Evolutionary conservation across 2,113 vertebrate species (phyloP).

Genomic region (Cyrtonyx montezumae): DNA sequence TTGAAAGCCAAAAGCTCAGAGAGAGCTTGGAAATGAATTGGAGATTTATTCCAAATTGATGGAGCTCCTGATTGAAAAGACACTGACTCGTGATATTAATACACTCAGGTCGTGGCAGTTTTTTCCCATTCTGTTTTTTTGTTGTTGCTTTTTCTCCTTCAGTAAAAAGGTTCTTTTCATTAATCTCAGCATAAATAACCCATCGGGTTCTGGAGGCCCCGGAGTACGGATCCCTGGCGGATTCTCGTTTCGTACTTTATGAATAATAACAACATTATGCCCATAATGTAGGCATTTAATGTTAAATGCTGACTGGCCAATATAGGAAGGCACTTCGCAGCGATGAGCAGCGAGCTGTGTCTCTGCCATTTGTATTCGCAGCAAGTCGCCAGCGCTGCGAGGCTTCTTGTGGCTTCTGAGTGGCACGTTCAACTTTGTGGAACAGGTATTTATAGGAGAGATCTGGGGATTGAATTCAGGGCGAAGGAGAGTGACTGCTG

Average conservation of each 20-base stretch:
- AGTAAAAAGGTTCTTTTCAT: neutral
- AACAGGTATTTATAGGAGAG: neutral
- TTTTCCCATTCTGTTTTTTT: neutral
- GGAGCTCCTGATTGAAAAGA: slow-evolving; percentile 50
- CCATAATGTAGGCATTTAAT: neutral
- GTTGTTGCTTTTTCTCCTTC: neutral
- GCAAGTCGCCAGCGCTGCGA: rapidly evolving
- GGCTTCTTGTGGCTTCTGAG: neutral
- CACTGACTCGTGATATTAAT: slow-evolving; percentile 39
- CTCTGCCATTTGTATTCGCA: neutral
- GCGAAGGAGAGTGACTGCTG: no score
- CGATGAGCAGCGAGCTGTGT: neutral
- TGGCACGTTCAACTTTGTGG: rapidly evolving
- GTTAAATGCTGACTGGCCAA: neutral
- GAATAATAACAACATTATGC: slow-evolving; percentile 28
- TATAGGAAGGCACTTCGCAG: neutral
- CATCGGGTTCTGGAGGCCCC: neutral
- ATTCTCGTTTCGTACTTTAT: neutral
- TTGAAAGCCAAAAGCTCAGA: slow-evolving; percentile 15
- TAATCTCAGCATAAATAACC: slow-evolving; percentile 44
- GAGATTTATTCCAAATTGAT: slow-evolving; percentile 60
- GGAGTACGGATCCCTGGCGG: neutral
- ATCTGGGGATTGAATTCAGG: neutral
- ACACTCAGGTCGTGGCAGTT: neutral
- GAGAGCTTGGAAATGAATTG: slow-evolving; percentile 36